Conservation (phyloP, 64 coral and sea anemone genomes). For the Dendronephthya gigantea region DNA sequence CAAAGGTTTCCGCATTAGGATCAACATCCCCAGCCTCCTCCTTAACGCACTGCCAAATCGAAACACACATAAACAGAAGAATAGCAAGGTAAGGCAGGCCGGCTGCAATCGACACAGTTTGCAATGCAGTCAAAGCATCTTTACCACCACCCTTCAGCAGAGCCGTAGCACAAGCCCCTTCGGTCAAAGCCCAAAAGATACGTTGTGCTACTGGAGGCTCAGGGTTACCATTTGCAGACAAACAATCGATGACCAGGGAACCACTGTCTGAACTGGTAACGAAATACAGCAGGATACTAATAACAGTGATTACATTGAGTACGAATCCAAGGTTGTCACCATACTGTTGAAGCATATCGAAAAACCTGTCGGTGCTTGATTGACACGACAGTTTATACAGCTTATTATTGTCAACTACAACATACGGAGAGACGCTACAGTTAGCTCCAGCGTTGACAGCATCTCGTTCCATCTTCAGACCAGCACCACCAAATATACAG, state of each 20-base stretch:
- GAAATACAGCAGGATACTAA: background rate
- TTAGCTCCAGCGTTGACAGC: background rate
- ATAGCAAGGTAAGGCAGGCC: background rate
- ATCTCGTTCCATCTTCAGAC: constrained; percentile 7
- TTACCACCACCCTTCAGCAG: background rate
- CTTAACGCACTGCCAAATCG: background rate
- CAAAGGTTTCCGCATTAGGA: background rate
- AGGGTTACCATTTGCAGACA: constrained; percentile 14
- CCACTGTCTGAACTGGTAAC: constrained; percentile 16
- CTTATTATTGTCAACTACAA: background rate
- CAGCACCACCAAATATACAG: background rate
- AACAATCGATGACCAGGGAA: constrained; percentile 1
- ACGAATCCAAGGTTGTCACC: background rate
- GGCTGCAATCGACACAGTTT: constrained; percentile 6
- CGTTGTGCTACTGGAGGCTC: constrained; percentile 5
- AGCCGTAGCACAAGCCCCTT: constrained; percentile 4
- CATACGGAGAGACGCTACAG: background rate
- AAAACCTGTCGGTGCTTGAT: background rate
- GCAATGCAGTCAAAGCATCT: background rate
- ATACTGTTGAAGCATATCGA: background rate
- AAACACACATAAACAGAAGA: background rate
- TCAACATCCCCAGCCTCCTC: background rate
- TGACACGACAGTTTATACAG: constrained; percentile 1
- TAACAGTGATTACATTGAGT: background rate
- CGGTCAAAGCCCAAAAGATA: constrained; percentile 8